Conservation (phyloP, 2,888 invertebrate species). For the Blomia tropicalis region DNA sequence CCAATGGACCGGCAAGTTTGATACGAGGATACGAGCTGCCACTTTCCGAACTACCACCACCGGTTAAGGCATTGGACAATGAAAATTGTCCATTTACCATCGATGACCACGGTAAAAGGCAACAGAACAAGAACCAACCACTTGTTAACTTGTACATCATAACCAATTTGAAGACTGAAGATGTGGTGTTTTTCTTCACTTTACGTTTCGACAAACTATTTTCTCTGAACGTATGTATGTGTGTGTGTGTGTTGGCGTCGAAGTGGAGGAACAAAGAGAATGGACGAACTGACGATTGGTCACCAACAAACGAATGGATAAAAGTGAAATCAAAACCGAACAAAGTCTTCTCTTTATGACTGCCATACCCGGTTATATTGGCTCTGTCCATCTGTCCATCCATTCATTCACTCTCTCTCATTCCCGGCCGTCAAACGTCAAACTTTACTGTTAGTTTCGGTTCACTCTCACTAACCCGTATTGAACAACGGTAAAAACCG, state of each 20-base stretch:
- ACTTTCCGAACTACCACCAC: background rate
- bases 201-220: too few species aligned
- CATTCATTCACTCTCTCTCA: background rate
- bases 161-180: background rate
- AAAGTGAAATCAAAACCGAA: constrained; percentile 14
- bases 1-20: constrained; percentile 22
- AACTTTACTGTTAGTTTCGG: too few species aligned
- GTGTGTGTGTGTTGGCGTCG: background rate
- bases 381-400: too few species aligned
- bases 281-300: too few species aligned
- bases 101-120: background rate
- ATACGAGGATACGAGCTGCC: constrained; percentile 3
- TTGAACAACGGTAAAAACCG: too few species aligned
- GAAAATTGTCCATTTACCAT: constrained; percentile 5
- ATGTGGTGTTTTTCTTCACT: background rate
- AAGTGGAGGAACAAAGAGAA: too few species aligned
- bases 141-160: background rate
- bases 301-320: constrained; percentile 3
- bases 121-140: too few species aligned
- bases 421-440: too few species aligned
- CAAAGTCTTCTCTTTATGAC: constrained; percentile 5
- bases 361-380: background rate
- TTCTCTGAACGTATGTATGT: too few species aligned
- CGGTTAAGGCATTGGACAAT: too few species aligned
- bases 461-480: background rate